Conservation (phyloP, 2,113 vertebrate species). For the Oncorhynchus keta region DNA sequence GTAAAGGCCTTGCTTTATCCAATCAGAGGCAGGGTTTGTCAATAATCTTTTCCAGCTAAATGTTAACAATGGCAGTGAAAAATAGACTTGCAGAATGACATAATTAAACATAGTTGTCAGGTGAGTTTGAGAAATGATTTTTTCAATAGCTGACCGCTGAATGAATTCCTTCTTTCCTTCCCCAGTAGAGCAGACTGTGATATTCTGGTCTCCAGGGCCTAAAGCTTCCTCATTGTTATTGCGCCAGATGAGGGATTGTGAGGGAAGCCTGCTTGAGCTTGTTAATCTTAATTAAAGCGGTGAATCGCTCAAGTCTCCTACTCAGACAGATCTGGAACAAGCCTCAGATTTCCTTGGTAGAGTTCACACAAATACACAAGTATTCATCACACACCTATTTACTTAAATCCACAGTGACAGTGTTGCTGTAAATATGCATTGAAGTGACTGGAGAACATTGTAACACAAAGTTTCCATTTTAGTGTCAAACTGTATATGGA, state of each 20-base stretch:
- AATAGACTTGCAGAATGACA: background rate
- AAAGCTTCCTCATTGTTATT: conserved; percentile 2
- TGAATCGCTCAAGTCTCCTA: conserved; percentile 14
- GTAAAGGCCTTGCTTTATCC: background rate
- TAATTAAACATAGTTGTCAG: background rate
- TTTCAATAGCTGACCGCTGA: background rate
- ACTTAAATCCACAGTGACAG: background rate
- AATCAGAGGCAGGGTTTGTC: background rate
- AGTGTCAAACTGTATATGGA: background rate
- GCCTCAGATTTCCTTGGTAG: background rate
- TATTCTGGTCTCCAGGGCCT: background rate
- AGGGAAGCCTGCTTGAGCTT: background rate
- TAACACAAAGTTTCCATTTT: background rate
- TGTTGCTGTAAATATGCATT: background rate
- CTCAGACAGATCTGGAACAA: background rate
- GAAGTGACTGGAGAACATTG: background rate
- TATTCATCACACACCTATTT: background rate
- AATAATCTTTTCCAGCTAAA: background rate
- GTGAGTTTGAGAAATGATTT: background rate
- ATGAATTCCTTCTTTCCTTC: conserved; percentile 5
- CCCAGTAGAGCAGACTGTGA: background rate
- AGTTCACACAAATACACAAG: background rate
- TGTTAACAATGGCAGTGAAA: background rate
- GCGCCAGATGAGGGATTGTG: conserved; percentile 7
- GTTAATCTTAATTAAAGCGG: conserved; percentile 24